Base-by-base conservation (phyloP, 2,797 vertebrate species). In the Leontopithecus rosalia region DNA sequence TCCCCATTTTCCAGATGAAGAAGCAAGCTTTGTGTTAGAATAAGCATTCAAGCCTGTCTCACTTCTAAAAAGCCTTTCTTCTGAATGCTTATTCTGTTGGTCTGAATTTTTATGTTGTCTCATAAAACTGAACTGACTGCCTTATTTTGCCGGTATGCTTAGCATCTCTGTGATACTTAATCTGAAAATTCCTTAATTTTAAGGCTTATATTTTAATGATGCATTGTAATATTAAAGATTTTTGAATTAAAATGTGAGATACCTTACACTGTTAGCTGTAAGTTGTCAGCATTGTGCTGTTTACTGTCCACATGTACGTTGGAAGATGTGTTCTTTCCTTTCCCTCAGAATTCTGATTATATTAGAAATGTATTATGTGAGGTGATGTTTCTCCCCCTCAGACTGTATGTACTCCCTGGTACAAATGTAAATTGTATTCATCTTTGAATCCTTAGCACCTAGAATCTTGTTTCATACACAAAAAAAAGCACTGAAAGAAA, bases 101-200 rank as follows among this genome's bases (percentile, higher is more conserved):
- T 55, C 88, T 90, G 17, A 85, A n/a, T 64, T 85, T 70, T 22
- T 83, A 33, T 26, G 17, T n/a, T 48, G 5, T 13, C 85, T 39
- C 10, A 1, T 94, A 22, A 67, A 86, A 39, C 30, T 3, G 55
- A 94, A 4, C 24, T 30, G 0, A 17, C 1, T 41, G 13, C n/a
- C 22, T 0, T 41, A 24, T 86, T 92, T 87, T 8, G 43, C 61
- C 50, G 12, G 15, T n/a, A 15, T 50, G 15, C 15, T 73, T 91
- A 39, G n/a, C 15, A 14, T 87, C 33, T 77, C 0, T 80, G 8
- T 83, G 39, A 76, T 94, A 41, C 26, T 46, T 55, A 43, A 61
- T 83, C 48, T 96, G 55, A 83, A 96, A 55, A 72, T 39, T 73
- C n/a, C 48, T 82, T 61, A 36, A 30, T 39, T 76, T 90, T 3